Conservation (phyloP, 2,888 invertebrate genomes). For the Pyrochroa serraticornis region DNA sequence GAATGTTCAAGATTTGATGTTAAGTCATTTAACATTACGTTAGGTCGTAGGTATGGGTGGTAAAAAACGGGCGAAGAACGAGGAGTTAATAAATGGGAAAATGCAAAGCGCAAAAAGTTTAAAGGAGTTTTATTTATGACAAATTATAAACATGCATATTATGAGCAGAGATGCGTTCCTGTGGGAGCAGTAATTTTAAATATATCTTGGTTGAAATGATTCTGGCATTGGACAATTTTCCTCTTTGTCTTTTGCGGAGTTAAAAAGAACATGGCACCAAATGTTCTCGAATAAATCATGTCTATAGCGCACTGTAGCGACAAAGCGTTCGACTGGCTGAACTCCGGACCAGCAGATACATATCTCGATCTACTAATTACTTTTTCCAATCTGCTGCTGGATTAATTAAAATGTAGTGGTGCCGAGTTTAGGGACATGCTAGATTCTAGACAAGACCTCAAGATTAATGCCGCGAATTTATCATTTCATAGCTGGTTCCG, state of each 20-base stretch:
- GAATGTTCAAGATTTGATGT: conserved; percentile 21
- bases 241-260: conserved; percentile 42
- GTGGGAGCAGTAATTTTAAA: conserved; percentile 34
- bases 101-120: conserved; percentile 26
- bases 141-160: conserved; percentile 39
- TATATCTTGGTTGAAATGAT: conserved; percentile 37
- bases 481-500: conserved; percentile 26
- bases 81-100: conserved; percentile 30
- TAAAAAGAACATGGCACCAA: conserved; percentile 46
- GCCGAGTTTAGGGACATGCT: conserved; percentile 40
- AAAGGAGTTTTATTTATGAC: conserved; percentile 33
- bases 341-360: conserved; percentile 38
- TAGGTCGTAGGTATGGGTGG: conserved; percentile 2
- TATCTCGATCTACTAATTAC: conserved; percentile 50
- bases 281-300: conserved; percentile 46
- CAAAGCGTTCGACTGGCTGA: conserved; percentile 28
- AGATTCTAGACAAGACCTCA: conserved; percentile 40
- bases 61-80: conserved; percentile 4
- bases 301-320: conserved; percentile 32
- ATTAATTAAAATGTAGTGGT: conserved; percentile 51
- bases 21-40: conserved; percentile 14
- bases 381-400: conserved; percentile 50
- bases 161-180: conserved; percentile 30
- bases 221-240: conserved; percentile 43
- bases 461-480: conserved; percentile 41